These are phyloP conservation scores for Metellina segmentata DNA, from an alignment of 2,888 invertebrate species.

Conservation along the genomic window DNA sequence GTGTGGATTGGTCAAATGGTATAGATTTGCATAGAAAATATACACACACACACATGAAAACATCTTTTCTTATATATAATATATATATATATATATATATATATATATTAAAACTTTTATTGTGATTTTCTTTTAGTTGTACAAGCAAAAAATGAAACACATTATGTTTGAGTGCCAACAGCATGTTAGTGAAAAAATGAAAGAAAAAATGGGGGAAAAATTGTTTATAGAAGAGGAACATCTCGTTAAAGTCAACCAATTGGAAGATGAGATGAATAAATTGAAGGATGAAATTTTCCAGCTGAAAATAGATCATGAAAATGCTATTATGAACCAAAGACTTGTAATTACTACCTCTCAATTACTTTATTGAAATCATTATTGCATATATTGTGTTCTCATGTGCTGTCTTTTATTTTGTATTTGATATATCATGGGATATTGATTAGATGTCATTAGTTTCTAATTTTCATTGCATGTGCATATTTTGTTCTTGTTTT, in stretches of 20 bases:
- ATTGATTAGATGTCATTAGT: no score
- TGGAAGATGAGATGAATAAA: conserved; percentile 88
- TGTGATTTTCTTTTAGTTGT: conserved; percentile 82
- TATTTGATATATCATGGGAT: no score
- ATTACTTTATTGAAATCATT: no score
- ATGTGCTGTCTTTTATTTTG: not conserved
- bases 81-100: no score
- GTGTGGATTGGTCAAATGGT: no score
- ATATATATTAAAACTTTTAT: no score
- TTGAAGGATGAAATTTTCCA: conserved; percentile 87
- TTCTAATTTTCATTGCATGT: not conserved
- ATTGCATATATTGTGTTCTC: not conserved
- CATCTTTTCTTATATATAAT: no score
- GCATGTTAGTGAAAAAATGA: conserved; percentile 57
- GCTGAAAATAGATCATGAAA: conserved; percentile 86
- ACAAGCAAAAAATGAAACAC: conserved; percentile 96
- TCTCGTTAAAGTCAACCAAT: conserved; percentile 87
- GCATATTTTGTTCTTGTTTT: not conserved
- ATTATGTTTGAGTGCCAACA: conserved; percentile 90
- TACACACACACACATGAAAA: no score
- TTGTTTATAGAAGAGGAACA: conserved; percentile 90
- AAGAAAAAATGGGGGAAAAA: conserved; percentile 57
- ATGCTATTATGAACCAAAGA: conserved; percentile 87
- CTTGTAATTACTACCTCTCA: conserved; percentile 82
- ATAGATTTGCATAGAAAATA: no score